Evolutionary conservation across 1,140 invertebrate species (phyloP).

Genomic region (Drosophila dunni): DNA sequence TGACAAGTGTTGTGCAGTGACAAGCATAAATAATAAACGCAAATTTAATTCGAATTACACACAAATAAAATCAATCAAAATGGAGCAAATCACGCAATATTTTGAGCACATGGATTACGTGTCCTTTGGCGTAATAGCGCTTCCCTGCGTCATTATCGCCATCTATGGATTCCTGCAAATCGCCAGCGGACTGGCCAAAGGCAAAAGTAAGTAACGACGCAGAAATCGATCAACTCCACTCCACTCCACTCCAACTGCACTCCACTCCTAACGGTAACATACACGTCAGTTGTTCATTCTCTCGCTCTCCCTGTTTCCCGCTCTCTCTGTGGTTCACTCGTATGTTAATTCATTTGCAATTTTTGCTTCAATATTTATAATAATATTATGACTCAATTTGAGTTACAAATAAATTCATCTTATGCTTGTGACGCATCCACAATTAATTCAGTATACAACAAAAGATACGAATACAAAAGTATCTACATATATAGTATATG

Average conservation of each 20-base stretch:
- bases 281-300: not conserved
- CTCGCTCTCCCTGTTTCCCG: not conserved
- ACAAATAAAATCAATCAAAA: constrained; percentile 31
- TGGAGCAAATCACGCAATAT: constrained; percentile 74
- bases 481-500: too few relatives aligned
- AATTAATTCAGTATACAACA: not conserved
- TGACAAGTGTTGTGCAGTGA: constrained; percentile 44
- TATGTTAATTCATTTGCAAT: not conserved
- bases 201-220: constrained; percentile 63
- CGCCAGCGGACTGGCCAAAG: constrained; percentile 65
- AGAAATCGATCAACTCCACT: not conserved
- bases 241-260: not conserved
- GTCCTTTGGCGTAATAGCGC: constrained; percentile 72
- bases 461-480: not conserved
- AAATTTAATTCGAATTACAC: not conserved
- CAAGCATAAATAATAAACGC: not conserved
- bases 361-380: not conserved
- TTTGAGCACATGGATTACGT: constrained; percentile 75
- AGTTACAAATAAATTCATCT: constrained; percentile 1
- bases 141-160: constrained; percentile 70
- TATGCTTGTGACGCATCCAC: constrained; percentile 14
- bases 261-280: constrained; percentile 5
- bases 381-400: constrained; percentile 10
- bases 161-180: constrained; percentile 69
- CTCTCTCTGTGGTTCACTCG: not conserved